Conservation (phyloP, 2,113 vertebrate genomes). For the Zingel zingel region DNA sequence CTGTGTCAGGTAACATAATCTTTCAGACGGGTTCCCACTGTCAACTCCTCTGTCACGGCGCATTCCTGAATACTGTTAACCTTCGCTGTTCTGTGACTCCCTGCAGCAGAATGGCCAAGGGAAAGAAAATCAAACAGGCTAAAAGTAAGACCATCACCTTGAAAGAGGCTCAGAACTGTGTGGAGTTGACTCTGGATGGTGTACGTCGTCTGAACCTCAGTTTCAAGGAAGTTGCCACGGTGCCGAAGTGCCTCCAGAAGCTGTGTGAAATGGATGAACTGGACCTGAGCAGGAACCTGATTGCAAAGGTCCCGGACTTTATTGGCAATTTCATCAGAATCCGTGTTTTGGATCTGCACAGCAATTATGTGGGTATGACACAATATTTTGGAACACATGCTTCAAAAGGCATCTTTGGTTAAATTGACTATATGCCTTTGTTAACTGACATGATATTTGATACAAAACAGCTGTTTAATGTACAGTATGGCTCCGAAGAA, state of each 20-base stretch:
- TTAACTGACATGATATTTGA: not conserved
- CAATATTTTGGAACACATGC: not conserved
- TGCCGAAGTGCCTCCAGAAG: conserved; percentile 90
- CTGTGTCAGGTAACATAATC: conserved; percentile 34
- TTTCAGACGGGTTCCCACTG: not conserved
- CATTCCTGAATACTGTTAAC: conserved; percentile 5
- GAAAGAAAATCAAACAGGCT: conserved; percentile 56
- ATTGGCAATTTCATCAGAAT: conserved; percentile 87
- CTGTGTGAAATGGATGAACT: conserved; percentile 88
- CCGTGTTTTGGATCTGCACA: conserved; percentile 91
- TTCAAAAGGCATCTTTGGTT: not conserved
- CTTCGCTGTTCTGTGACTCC: not conserved
- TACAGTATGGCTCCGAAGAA: not conserved
- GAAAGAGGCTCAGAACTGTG: conserved; percentile 85
- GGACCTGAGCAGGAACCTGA: conserved; percentile 91
- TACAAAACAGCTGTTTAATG: not conserved
- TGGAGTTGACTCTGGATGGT: conserved; percentile 85
- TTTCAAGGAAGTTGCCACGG: conserved; percentile 88
- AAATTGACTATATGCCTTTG: not conserved
- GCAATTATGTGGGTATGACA: conserved; percentile 83
- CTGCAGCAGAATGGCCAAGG: conserved; percentile 69
- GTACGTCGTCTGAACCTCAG: conserved; percentile 88
- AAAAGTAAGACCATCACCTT: conserved; percentile 88
- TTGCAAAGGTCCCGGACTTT: conserved; percentile 88
- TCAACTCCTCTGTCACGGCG: conserved; percentile 22